Evolutionary conservation across 2,888 invertebrate species (phyloP).

Genomic region (Acrobasis suavella): DNA sequence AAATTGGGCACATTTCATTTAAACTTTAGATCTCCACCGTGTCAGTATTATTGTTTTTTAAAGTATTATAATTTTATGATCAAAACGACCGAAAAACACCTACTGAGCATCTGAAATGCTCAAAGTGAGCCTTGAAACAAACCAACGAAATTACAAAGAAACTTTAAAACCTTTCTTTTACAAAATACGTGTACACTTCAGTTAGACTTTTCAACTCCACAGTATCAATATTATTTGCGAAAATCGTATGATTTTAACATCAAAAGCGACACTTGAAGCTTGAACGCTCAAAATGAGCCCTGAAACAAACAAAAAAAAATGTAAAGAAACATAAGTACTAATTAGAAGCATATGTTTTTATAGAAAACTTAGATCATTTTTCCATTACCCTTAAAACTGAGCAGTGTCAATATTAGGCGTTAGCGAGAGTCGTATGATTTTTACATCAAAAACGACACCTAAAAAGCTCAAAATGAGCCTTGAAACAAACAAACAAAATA

Average conservation of each 20-base stretch:
- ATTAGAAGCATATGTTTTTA: no score
- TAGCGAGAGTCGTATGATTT: slow-evolving; percentile 62
- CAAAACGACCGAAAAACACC: no score
- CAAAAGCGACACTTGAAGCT: slow-evolving; percentile 63
- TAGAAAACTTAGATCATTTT: slow-evolving; percentile 16
- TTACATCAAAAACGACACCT: slow-evolving; percentile 70
- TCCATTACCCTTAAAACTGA: slow-evolving; percentile 26
- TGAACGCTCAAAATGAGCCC: slow-evolving; percentile 43
- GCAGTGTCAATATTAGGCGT: slow-evolving; percentile 69
- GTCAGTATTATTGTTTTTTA: no score
- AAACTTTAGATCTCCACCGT: no score
- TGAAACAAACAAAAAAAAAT: slow-evolving; percentile 58
- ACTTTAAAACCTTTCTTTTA: no score
- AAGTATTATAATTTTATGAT: no score
- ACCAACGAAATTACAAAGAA: no score
- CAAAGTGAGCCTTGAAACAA: no score
- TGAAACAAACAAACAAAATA: slow-evolving; percentile 58
- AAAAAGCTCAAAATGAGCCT: slow-evolving; percentile 44
- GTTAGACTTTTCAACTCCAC: slow-evolving; percentile 30
- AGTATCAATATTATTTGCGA: slow-evolving; percentile 69
- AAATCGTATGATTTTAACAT: slow-evolving; percentile 71
- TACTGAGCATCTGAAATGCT: no score
- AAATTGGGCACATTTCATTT: no score
- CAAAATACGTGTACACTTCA: slow-evolving; percentile 22
- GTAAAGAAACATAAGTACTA: no score